phyloP scores from a whole-genome alignment of 2,888 invertebrate genomes.

The Thera obeliscata region DNA sequence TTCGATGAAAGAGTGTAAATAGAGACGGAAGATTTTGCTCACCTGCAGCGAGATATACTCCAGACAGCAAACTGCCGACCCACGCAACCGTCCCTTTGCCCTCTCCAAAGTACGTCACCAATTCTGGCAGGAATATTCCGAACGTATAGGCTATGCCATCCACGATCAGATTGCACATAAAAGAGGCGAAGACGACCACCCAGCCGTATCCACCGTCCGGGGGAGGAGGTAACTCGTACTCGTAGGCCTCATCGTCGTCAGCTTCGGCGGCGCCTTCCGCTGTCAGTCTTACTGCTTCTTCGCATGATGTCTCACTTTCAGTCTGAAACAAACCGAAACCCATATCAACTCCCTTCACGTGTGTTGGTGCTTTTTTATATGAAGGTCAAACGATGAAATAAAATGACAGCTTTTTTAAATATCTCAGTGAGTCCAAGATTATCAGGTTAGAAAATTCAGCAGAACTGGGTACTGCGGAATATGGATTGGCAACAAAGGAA shows the following conservation, averaged over 20 bases:
- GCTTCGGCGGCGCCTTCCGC: slow-evolving; percentile 86
- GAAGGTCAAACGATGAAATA: not conserved
- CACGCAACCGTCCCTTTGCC: slow-evolving; percentile 95
- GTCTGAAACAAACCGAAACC: slow-evolving; percentile 84
- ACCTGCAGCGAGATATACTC: slow-evolving; percentile 97
- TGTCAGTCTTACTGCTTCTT: slow-evolving; percentile 92
- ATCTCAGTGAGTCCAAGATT: slow-evolving; percentile 4
- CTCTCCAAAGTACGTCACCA: slow-evolving; percentile 92
- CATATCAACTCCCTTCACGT: not conserved
- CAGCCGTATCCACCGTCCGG: slow-evolving; percentile 97
- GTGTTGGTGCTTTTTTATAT: not conserved
- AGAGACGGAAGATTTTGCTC: slow-evolving; percentile 52
- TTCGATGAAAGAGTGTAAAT: not conserved
- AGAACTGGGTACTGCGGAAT: slow-evolving; percentile 31
- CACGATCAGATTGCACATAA: slow-evolving; percentile 98
- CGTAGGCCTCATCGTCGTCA: slow-evolving; percentile 86
- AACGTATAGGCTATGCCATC: slow-evolving; percentile 99
- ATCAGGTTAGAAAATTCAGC: slow-evolving; percentile 3
- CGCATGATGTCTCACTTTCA: slow-evolving; percentile 94
- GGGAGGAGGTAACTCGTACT: slow-evolving; percentile 92
- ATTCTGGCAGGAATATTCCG: slow-evolving; percentile 94
- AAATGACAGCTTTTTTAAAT: not conserved
- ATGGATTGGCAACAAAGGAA: slow-evolving; percentile 39
- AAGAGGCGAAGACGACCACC: slow-evolving; percentile 97
- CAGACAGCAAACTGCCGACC: slow-evolving; percentile 97